Conservation (phyloP, 1,140 invertebrate genomes). For the Ceratosolen fusciceps region DNA sequence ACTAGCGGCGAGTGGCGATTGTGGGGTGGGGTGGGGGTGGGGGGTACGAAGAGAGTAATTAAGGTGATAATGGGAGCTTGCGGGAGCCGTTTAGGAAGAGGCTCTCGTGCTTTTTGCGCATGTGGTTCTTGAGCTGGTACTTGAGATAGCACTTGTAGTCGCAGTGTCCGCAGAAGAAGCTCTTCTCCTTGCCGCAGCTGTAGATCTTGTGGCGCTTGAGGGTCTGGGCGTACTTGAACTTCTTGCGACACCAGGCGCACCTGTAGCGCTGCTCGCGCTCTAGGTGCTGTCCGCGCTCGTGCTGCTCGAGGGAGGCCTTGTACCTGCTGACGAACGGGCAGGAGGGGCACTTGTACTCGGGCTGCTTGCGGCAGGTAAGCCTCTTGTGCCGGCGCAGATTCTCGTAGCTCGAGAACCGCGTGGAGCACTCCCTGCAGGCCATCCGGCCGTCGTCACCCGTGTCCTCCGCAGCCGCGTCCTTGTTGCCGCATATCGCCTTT, state of each 20-base stretch:
- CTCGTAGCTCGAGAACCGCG: constrained; percentile 32
- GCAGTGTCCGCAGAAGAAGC: constrained; percentile 55
- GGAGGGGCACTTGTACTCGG: constrained; percentile 64
- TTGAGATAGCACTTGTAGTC: constrained; percentile 43
- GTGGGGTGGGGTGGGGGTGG: too few relatives aligned
- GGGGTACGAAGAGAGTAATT: too few relatives aligned
- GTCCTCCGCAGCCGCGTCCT: neutral
- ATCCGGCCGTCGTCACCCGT: neutral
- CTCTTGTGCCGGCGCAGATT: constrained; percentile 25
- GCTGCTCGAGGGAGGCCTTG: constrained; percentile 31
- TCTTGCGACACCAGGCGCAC: constrained; percentile 28
- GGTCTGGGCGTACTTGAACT: constrained; percentile 25
- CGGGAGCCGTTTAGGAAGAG: neutral
- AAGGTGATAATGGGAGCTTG: neutral
- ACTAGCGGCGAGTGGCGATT: neutral
- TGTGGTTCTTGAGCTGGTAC: constrained; percentile 40
- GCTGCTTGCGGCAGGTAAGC: constrained; percentile 22
- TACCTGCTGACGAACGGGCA: constrained; percentile 54
- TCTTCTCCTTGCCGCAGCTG: constrained; percentile 55
- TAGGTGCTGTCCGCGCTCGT: constrained; percentile 10
- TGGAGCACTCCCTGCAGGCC: constrained; percentile 17
- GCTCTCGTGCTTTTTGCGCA: constrained; percentile 17
- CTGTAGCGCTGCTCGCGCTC: neutral
- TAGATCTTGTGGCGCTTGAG: constrained; percentile 51
- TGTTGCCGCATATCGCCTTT: constrained; percentile 40